phyloP scores from a whole-genome alignment of 2,888 invertebrate species.

The Itoplectis maculator region DNA sequence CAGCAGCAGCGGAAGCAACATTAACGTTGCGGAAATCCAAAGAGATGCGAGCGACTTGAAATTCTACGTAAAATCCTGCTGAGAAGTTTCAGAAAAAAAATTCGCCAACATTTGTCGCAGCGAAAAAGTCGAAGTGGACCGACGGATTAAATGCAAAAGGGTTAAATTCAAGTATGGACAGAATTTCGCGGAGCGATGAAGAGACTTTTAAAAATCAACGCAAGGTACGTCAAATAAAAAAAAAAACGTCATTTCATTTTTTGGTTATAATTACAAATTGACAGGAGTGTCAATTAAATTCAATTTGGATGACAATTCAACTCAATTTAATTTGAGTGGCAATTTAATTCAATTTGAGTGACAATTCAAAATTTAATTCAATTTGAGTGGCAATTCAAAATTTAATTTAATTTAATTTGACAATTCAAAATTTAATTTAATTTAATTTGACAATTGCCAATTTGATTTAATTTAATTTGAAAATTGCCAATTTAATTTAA shows the following conservation, averaged over 20 bases:
- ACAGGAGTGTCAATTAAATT: not conserved
- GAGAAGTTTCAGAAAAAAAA: slow-evolving; percentile 16
- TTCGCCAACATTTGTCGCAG: not conserved
- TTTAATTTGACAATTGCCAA: no score
- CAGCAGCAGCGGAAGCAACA: not conserved
- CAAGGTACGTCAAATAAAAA: slow-evolving; percentile 72
- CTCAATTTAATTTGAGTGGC: no score
- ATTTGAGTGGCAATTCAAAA: no score
- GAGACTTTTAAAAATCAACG: slow-evolving; percentile 69
- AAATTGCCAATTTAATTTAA: no score
- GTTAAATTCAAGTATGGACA: slow-evolving; percentile 60
- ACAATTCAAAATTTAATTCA: no score
- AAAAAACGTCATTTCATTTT: slow-evolving; percentile 1
- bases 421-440: not conserved
- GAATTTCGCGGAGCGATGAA: slow-evolving; percentile 67
- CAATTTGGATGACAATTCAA: not conserved
- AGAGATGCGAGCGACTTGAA: slow-evolving; percentile 64
- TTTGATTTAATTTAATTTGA: no score
- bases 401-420: not conserved
- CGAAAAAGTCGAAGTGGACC: no score
- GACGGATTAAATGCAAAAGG: no score
- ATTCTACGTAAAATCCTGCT: slow-evolving; percentile 58
- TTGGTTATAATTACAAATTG: not conserved
- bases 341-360: no score
- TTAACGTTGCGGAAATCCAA: slow-evolving; percentile 17